Conservation (phyloP, 2,888 invertebrate species). For the Herminia tarsipennalis region DNA sequence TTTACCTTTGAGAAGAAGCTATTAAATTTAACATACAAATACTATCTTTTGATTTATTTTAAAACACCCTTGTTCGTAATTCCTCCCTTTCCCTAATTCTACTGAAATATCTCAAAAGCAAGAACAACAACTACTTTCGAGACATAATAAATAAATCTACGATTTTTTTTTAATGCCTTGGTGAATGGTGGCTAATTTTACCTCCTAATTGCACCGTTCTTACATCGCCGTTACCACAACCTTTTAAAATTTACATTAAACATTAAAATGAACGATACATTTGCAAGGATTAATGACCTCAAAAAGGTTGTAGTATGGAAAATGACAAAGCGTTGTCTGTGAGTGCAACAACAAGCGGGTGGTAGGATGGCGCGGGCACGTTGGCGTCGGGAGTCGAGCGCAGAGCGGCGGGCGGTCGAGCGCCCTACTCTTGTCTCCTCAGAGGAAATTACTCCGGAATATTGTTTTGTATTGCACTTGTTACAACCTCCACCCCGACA, state of each 20-base stretch:
- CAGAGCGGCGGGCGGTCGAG: conserved; percentile 28
- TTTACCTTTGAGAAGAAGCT: too few relatives aligned
- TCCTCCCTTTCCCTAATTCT: too few relatives aligned
- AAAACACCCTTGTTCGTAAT: too few relatives aligned
- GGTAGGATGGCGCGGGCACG: conserved; percentile 15
- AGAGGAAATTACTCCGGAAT: conserved; percentile 62
- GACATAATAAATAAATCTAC: too few relatives aligned
- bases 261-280: conserved; percentile 14
- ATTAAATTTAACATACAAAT: too few relatives aligned
- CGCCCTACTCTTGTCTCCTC: conserved; percentile 33
- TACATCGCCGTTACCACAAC: too few relatives aligned
- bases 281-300: conserved; percentile 33
- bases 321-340: conserved; percentile 50
- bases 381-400: conserved; percentile 28
- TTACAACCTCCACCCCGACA: conserved; percentile 41
- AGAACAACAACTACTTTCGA: too few relatives aligned
- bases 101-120: too few relatives aligned
- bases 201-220: too few relatives aligned
- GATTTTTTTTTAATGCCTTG: too few relatives aligned
- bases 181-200: too few relatives aligned
- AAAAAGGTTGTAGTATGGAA: conserved; percentile 35
- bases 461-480: conserved; percentile 67
- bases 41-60: too few relatives aligned
- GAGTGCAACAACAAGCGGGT: conserved; percentile 39
- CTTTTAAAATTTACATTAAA: not conserved